phyloP scores from a whole-genome alignment of 2,888 invertebrate genomes.

The Uloborus plumipes region DNA sequence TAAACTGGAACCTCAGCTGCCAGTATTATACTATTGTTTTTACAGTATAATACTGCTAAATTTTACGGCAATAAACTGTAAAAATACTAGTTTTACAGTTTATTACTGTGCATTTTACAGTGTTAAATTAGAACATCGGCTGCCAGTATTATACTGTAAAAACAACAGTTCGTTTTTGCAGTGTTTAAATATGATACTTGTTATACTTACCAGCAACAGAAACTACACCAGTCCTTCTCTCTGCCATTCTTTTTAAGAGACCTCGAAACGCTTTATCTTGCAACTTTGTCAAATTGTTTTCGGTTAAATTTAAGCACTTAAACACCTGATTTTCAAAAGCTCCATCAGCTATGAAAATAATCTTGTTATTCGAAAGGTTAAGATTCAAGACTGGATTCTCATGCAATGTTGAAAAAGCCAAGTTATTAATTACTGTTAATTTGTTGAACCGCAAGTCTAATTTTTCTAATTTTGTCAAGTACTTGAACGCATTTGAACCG shows the following conservation, averaged over 20 bases:
- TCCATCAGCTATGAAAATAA: constrained; percentile 57
- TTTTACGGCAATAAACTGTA: too few species aligned
- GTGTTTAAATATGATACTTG: too few species aligned
- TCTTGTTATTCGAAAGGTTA: constrained; percentile 60
- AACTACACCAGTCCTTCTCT: constrained; percentile 52
- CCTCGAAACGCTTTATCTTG: constrained; percentile 43
- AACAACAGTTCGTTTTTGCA: too few species aligned
- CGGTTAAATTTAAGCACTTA: constrained; percentile 51
- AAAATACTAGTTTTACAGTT: too few species aligned
- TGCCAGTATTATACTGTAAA: too few species aligned
- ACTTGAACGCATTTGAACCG: constrained; percentile 64
- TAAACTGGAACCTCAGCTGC: too few species aligned
- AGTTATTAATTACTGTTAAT: constrained; percentile 61
- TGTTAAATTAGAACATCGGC: too few species aligned
- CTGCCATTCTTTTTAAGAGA: constrained; percentile 57
- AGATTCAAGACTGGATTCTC: constrained; percentile 48
- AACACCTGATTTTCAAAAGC: constrained; percentile 62
- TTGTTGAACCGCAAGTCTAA: constrained; percentile 62
- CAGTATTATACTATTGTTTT: too few species aligned
- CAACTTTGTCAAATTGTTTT: constrained; percentile 55
- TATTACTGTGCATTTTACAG: too few species aligned
- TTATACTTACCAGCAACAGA: constrained; percentile 51
- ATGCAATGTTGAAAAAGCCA: constrained; percentile 53
- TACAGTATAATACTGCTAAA: too few species aligned
- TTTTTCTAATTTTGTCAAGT: constrained; percentile 35